Evolutionary conservation across 2,113 vertebrate species (phyloP).

Genomic region (Procavia capensis): DNA sequence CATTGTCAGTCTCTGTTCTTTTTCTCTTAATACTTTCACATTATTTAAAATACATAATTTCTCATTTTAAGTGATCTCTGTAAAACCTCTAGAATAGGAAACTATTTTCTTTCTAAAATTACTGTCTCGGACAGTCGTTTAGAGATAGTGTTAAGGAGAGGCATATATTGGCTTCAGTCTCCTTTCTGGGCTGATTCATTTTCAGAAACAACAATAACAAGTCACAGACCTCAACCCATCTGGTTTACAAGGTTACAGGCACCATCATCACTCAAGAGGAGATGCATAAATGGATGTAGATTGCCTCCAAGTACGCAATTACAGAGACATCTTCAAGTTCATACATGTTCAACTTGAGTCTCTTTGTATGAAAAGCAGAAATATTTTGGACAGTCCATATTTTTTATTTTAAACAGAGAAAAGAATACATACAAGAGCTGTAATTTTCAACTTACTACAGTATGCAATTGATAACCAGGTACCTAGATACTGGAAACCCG

Average conservation of each 20-base stretch:
- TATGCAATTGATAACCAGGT: background rate
- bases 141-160: background rate
- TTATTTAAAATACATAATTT: background rate
- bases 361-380: background rate
- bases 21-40: background rate
- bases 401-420: background rate
- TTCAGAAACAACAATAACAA: background rate
- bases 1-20: background rate
- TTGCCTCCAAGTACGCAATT: background rate
- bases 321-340: background rate
- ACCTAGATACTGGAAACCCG: no score
- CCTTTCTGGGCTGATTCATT: background rate
- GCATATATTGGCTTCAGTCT: background rate
- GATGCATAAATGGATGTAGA: background rate
- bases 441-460: background rate
- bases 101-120: background rate
- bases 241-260: background rate
- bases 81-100: background rate
- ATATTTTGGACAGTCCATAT: background rate
- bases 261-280: background rate
- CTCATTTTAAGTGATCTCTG: background rate
- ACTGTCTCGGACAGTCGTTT: background rate
- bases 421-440: background rate
- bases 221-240: accelerated
- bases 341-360: background rate